Percentiles rank a stretch among this genome's conserved stretches.
phyloP scores from a whole-genome alignment of 2,797 vertebrate species.

The Chromis chromis region DNA sequence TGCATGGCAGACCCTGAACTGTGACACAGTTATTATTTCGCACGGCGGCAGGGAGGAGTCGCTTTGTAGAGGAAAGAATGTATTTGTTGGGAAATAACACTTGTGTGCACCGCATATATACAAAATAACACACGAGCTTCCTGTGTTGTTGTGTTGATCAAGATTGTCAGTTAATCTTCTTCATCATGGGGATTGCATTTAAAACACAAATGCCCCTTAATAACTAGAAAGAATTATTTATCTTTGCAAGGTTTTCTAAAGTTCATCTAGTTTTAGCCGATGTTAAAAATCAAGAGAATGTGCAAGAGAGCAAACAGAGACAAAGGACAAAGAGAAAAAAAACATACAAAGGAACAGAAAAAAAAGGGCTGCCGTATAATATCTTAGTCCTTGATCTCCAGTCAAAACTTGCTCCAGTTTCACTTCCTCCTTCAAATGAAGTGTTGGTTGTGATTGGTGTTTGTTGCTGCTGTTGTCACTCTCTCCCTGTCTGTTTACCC shows the following conservation, averaged over 20 bases:
- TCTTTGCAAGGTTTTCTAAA: neutral
- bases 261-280: neutral
- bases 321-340: neutral
- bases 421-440: constrained; percentile 71
- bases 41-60: constrained; percentile 14
- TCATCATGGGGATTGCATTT: neutral
- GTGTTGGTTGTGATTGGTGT: constrained; percentile 55
- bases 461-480: constrained; percentile 60
- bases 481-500: constrained; percentile 66
- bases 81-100: neutral
- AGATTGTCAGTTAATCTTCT: neutral
- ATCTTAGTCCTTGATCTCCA: constrained; percentile 57
- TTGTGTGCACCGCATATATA: constrained; percentile 4
- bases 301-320: neutral
- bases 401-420: constrained; percentile 71
- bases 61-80: constrained; percentile 11
- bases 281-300: neutral
- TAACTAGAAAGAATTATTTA: too few relatives aligned
- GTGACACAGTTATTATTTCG: constrained; percentile 10
- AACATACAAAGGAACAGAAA: neutral
- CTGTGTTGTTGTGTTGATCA: neutral
- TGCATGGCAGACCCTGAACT: constrained; percentile 7
- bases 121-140: neutral
- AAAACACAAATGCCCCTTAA: too few relatives aligned
- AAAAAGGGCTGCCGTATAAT: constrained; percentile 6